phyloP scores from a whole-genome alignment of 2,113 vertebrate genomes.

The Cebus imitator region DNA sequence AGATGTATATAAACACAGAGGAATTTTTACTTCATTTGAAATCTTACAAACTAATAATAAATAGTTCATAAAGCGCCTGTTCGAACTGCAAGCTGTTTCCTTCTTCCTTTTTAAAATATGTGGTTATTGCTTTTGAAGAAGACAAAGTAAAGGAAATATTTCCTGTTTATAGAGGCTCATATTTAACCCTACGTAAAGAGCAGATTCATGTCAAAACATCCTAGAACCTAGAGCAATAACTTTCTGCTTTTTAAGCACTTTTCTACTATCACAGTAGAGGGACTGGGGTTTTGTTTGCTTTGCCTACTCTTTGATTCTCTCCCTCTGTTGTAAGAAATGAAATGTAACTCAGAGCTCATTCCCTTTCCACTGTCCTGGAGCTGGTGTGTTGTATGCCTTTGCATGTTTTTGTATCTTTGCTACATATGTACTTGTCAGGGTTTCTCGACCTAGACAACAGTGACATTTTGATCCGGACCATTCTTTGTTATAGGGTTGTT shows the following conservation, averaged over 20 bases:
- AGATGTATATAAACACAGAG: not conserved
- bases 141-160: slow-evolving; percentile 79
- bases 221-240: slow-evolving; percentile 48
- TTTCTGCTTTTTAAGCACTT: slow-evolving; percentile 46
- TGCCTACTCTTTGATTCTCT: not conserved
- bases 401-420: not conserved
- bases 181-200: slow-evolving; percentile 56
- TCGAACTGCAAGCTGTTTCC: slow-evolving; percentile 79
- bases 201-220: slow-evolving; percentile 76
- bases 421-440: rapidly evolving
- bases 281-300: not conserved
- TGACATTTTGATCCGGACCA: not conserved
- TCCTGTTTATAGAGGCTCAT: slow-evolving; percentile 84
- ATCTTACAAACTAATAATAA: slow-evolving; percentile 22
- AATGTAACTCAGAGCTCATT: not conserved
- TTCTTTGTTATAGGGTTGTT: not conserved
- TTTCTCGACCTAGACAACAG: not conserved
- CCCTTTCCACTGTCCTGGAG: not conserved
- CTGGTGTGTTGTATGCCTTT: not conserved
- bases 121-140: slow-evolving; percentile 81
- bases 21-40: slow-evolving; percentile 42
- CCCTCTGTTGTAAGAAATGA: slow-evolving; percentile 32
- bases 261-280: not conserved
- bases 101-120: slow-evolving; percentile 76
- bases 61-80: slow-evolving; percentile 21